Evolutionary conservation across 2,888 invertebrate species (phyloP).

Genomic region (Argynnis bischoffii): DNA sequence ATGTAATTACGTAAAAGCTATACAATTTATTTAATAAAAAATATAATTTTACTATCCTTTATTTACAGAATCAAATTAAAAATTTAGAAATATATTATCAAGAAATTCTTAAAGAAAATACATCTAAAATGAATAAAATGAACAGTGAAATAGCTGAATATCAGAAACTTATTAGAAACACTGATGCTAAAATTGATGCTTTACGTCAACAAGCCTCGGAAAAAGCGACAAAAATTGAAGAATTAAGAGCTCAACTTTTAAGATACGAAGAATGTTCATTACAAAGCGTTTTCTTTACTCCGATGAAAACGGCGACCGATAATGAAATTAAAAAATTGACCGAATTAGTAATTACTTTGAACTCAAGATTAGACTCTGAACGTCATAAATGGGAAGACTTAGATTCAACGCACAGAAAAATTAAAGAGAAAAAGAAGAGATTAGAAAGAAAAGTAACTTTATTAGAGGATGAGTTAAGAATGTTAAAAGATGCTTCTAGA

Average conservation of each 20-base stretch:
- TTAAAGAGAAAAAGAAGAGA: slow-evolving; percentile 77
- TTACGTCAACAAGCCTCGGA: slow-evolving; percentile 71
- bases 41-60: slow-evolving; percentile 7
- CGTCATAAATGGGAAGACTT: slow-evolving; percentile 82
- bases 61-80: slow-evolving; percentile 77
- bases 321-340: slow-evolving; percentile 84
- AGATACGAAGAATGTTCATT: slow-evolving; percentile 75
- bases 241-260: slow-evolving; percentile 68
- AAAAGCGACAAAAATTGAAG: slow-evolving; percentile 73
- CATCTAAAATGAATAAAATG: slow-evolving; percentile 75
- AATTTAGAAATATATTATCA: slow-evolving; percentile 71
- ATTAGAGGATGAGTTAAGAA: slow-evolving; percentile 59
- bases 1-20: not conserved
- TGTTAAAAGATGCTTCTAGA: slow-evolving; percentile 51
- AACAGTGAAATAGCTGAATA: slow-evolving; percentile 67
- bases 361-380: slow-evolving; percentile 82
- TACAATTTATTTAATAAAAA: not conserved
- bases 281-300: slow-evolving; percentile 76
- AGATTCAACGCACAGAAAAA: slow-evolving; percentile 78
- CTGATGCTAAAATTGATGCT: slow-evolving; percentile 77
- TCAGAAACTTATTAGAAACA: slow-evolving; percentile 70
- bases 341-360: slow-evolving; percentile 81
- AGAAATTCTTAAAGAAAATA: slow-evolving; percentile 74
- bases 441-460: slow-evolving; percentile 57
- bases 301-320: slow-evolving; percentile 82